Evolutionary conservation across 2,113 vertebrate genomes (phyloP).

Genomic region (Cricetomys ansorgei): DNA sequence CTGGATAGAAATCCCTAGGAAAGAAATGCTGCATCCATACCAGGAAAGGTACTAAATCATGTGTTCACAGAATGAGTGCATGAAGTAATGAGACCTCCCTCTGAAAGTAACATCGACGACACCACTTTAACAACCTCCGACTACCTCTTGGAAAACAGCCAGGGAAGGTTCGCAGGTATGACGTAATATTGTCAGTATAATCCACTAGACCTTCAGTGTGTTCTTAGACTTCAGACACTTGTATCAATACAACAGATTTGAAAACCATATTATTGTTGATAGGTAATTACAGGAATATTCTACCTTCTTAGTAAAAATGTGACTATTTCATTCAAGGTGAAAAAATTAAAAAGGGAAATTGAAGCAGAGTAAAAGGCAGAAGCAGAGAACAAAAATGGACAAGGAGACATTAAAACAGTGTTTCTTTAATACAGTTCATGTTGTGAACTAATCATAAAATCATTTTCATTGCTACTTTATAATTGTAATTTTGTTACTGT

Average conservation of each 20-base stretch:
- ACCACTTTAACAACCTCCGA: neutral
- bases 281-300: neutral
- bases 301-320: slow-evolving; percentile 8
- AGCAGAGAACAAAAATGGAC: neutral
- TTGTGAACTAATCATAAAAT: too few species aligned
- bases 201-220: slow-evolving; percentile 23
- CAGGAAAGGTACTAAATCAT: neutral
- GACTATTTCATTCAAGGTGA: slow-evolving; percentile 36
- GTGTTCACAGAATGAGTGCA: neutral
- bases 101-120: neutral
- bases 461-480: too few species aligned
- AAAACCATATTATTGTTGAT: slow-evolving; percentile 51
- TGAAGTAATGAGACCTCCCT: neutral
- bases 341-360: neutral
- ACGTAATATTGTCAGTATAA: slow-evolving; percentile 6
- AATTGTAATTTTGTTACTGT: too few species aligned
- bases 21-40: neutral
- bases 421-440: too few species aligned
- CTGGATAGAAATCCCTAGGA: neutral
- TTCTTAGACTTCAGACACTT: neutral
- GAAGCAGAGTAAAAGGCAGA: neutral
- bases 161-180: slow-evolving; percentile 9
- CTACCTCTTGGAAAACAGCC: slow-evolving; percentile 27
- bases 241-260: neutral
- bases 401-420: neutral